A percentile compares a stretch with the other conserved stretches of the same genome.
phyloP scores from a whole-genome alignment of 2,113 vertebrate species.

The Tinamus guttatus region DNA sequence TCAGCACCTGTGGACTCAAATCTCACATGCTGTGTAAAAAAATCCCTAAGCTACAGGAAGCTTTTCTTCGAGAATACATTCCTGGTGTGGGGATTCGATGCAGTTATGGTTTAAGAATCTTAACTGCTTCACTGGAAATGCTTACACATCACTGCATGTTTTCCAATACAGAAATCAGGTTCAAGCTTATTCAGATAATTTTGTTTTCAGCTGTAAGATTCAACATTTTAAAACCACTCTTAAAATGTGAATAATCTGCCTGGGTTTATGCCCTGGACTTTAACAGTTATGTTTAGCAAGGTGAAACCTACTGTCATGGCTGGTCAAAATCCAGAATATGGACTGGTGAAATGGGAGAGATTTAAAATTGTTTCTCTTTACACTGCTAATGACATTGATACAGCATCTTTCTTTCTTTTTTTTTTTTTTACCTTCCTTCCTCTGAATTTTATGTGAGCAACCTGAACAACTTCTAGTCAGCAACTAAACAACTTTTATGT shows the following conservation, averaged over 20 bases:
- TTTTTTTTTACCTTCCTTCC: neutral
- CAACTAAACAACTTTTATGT: neutral
- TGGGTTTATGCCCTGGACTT: neutral
- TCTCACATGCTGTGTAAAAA: neutral
- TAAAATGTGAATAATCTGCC: neutral
- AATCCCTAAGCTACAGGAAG: neutral
- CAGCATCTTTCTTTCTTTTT: neutral
- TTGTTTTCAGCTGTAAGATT: neutral
- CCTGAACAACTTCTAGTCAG: neutral
- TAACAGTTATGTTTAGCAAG: neutral
- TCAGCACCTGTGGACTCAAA: neutral
- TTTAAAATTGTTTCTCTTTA: neutral
- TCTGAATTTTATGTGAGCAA: neutral
- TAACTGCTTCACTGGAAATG: neutral
- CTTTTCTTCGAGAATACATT: neutral
- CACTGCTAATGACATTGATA: neutral
- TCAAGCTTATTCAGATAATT: neutral
- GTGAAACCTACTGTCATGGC: fast-evolving
- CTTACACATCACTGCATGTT: neutral
- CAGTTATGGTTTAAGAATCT: neutral
- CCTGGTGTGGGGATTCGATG: neutral
- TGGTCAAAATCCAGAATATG: neutral
- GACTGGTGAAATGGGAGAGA: neutral
- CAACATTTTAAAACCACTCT: neutral
- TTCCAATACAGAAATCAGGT: neutral